These are phyloP conservation scores for Halesus radiatus DNA, from an alignment of 1,140 invertebrate genomes.

Conservation along the genomic window DNA sequence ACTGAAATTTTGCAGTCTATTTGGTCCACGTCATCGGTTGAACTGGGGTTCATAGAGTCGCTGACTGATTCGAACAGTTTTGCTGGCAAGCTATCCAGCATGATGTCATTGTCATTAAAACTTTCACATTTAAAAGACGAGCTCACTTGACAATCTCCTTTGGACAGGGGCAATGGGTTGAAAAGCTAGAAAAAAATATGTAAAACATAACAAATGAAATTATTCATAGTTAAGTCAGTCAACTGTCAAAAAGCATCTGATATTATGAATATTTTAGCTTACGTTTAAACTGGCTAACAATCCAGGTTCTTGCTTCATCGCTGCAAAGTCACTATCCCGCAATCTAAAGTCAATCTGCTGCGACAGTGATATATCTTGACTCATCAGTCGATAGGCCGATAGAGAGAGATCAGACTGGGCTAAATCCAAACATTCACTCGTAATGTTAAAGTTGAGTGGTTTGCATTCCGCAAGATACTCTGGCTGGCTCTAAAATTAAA, in stretches of 20 bases:
- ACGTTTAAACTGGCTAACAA: constrained; percentile 48
- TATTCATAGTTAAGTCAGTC: background rate
- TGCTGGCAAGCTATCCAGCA: constrained; percentile 50
- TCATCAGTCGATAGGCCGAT: constrained; percentile 40
- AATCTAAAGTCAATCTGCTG: constrained; percentile 51
- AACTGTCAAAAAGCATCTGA: background rate
- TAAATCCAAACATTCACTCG: constrained; percentile 54
- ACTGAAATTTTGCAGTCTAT: constrained; percentile 46
- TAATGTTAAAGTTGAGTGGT: constrained; percentile 53
- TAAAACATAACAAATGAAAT: background rate
- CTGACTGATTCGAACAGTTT: constrained; percentile 54
- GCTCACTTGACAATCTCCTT: constrained; percentile 51
- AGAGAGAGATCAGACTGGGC: constrained; percentile 49
- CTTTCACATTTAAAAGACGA: constrained; percentile 56
- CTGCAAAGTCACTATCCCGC: constrained; percentile 47
- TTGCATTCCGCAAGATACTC: constrained; percentile 52
- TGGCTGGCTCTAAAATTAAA: constrained; percentile 47
- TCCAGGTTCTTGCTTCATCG: constrained; percentile 53
- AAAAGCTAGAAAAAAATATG: constrained; percentile 45
- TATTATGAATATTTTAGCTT: background rate
- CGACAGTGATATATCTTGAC: constrained; percentile 42
- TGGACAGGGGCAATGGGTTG: constrained; percentile 46
- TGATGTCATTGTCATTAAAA: constrained; percentile 54
- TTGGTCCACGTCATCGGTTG: constrained; percentile 35
- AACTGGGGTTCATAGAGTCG: constrained; percentile 40